Evolutionary conservation across 2,797 vertebrate species (phyloP), one percentile per base, ranked within the genome.

Genomic region (Spea hammondii): DNA sequence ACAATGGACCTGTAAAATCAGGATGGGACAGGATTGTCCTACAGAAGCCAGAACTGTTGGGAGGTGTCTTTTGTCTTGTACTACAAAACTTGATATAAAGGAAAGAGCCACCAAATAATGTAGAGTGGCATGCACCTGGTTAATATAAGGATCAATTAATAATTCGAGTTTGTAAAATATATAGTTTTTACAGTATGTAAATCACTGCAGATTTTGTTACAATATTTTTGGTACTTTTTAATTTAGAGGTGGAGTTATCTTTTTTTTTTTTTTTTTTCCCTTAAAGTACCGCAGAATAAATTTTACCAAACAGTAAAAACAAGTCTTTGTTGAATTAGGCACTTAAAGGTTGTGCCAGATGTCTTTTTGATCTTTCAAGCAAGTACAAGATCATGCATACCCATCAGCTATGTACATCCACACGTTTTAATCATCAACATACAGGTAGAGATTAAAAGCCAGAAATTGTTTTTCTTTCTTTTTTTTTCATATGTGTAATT

Each of bases 281-380:
- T 57, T 10, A 9, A 10, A 57, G 11, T 14, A 8, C 5, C 47
- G 8, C n/a, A 10, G 13, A 53, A 9, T 10, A 7, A 44, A 8
- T 70, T 47, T 51, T n/a, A 10, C 66, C 17, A n/a, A 51, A 45
- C 11, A 47, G 44, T 59, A 57, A 73, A 72, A 62, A 73, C n/a
- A 62, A 50, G 64, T 45, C 65, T 67, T 45, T 67, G 49, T 67
- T 67, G 65, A 50, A 67, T n/a, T 46, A 66, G 10, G 44, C 46
- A 67, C 47, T 67, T n/a, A 32, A 49, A 73, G 71, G 46, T 64
- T 62, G 49, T 60, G 57, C 46, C 71, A 73, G 71, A 46, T 73
- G 57, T 73, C 57, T 60, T 72, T 72, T 73, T 73, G 57, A 73
- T 73, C 71, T 73, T 14, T 73, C 13, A 73, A 17, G 57, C 46